Conservation (phyloP, 2,888 invertebrate species). For the Desoria tigrina region DNA sequence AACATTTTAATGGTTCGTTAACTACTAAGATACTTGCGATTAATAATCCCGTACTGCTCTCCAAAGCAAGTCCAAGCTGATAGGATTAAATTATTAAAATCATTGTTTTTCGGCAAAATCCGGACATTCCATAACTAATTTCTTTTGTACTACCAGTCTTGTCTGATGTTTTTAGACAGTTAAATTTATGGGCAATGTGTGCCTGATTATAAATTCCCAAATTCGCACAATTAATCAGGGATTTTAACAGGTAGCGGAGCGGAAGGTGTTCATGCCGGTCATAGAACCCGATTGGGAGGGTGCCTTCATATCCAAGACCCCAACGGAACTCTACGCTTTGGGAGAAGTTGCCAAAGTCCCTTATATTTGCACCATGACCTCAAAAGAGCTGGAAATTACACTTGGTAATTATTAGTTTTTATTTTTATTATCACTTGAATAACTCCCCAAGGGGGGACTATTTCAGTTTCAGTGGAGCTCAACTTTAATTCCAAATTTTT, state of each 20-base stretch:
- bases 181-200: too few species aligned
- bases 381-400: constrained; percentile 36
- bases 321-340: constrained; percentile 26
- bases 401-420: constrained; percentile 19
- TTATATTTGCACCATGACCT: constrained; percentile 38
- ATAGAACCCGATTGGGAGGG: constrained; percentile 37
- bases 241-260: constrained; percentile 40
- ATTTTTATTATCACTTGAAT: too few species aligned
- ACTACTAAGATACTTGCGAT: not conserved
- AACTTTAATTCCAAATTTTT: not conserved
- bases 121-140: too few species aligned
- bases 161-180: too few species aligned
- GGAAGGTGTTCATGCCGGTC: constrained; percentile 37
- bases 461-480: not conserved
- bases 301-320: constrained; percentile 35
- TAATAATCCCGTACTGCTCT: not conserved
- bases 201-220: too few species aligned
- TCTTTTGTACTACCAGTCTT: too few species aligned
- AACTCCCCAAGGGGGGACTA: too few species aligned
- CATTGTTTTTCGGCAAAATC: too few species aligned
- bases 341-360: constrained; percentile 34
- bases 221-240: too few species aligned
- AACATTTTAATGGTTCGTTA: constrained; percentile 26
- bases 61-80: not conserved
- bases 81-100: too few species aligned